A percentile compares a stretch with the other conserved stretches of the same genome.
Evolutionary conservation across 2,113 vertebrate genomes (phyloP).

Genomic region (Erythrocebus patas): DNA sequence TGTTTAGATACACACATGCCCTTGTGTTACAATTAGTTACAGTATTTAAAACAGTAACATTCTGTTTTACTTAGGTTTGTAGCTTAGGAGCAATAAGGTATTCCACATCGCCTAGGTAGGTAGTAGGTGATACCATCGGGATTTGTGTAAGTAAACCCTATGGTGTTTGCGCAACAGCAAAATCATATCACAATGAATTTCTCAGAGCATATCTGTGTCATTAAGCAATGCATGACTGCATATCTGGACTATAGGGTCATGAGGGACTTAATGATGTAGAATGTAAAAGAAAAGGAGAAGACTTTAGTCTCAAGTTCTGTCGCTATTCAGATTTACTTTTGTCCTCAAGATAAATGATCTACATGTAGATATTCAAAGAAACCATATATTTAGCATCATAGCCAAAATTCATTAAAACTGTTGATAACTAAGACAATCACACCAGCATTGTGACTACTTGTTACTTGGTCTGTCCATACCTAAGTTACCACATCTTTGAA

Average conservation of each 20-base stretch:
- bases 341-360: neutral
- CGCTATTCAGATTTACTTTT: neutral
- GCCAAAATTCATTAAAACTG: neutral
- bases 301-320: neutral
- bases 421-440: neutral
- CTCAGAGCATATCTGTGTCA: neutral
- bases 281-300: neutral
- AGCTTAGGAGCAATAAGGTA: neutral
- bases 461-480: neutral
- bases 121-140: neutral
- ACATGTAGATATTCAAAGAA: neutral
- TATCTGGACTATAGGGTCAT: neutral
- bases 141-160: neutral
- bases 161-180: neutral
- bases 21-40: neutral
- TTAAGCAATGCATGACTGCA: neutral
- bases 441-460: neutral
- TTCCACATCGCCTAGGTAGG: neutral
- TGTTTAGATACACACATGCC: neutral
- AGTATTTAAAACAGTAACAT: neutral
- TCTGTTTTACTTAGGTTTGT: neutral
- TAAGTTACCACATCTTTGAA: neutral
- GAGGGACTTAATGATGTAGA: neutral
- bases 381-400: neutral
- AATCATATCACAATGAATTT: neutral